These are phyloP conservation scores for Coregonus sp. DNA, from an alignment of 2,797 vertebrate genomes.

Conservation along the genomic window DNA sequence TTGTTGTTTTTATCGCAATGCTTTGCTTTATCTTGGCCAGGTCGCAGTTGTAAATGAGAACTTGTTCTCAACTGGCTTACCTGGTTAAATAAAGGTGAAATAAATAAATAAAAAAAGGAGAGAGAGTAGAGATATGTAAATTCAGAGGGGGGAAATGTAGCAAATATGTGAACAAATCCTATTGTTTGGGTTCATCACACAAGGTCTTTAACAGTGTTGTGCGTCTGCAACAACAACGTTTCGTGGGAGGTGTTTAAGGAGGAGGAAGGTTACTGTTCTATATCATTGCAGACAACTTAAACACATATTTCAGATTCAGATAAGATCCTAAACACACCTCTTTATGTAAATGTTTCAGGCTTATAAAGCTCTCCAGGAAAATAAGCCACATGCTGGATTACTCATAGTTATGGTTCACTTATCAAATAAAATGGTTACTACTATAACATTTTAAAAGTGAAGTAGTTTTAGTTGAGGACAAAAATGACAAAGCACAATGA, in stretches of 20 bases:
- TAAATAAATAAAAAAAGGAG: too few species aligned
- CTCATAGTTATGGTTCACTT: background rate
- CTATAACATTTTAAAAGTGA: background rate
- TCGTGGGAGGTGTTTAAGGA: slow-evolving; percentile 1
- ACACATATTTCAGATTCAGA: background rate
- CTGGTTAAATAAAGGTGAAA: too few species aligned
- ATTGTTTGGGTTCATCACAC: background rate
- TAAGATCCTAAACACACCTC: background rate
- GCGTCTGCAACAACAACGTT: background rate
- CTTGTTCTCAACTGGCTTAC: too few species aligned
- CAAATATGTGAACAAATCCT: background rate
- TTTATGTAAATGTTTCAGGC: background rate
- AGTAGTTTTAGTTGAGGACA: background rate
- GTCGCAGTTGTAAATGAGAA: too few species aligned
- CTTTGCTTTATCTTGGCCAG: too few species aligned
- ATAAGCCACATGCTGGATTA: slow-evolving; percentile 3
- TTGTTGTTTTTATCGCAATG: too few species aligned
- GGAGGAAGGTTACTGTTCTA: slow-evolving; percentile 3
- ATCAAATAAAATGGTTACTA: background rate
- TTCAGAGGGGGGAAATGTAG: too few species aligned
- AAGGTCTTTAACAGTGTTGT: background rate
- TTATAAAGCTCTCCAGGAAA: background rate
- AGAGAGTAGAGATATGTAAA: too few species aligned
- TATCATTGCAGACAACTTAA: background rate
- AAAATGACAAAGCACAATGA: background rate